Conservation (phyloP, 1,140 invertebrate species). For the Leptonema lineaticorne region DNA sequence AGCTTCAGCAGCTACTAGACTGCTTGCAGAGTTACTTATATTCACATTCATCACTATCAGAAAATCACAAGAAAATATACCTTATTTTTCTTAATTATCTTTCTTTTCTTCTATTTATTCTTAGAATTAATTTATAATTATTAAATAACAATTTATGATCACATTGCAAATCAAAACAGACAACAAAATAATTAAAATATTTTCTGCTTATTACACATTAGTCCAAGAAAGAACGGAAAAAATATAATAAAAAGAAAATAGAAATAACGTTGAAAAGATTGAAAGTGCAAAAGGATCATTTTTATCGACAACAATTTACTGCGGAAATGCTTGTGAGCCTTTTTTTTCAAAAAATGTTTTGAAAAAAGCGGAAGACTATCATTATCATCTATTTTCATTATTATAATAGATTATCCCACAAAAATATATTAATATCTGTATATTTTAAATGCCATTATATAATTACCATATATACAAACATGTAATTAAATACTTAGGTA, state of each 20-base stretch:
- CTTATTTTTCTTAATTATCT: background rate
- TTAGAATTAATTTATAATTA: constrained; percentile 10
- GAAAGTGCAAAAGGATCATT: background rate
- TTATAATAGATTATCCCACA: constrained; percentile 30
- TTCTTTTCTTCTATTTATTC: background rate
- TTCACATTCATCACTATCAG: background rate
- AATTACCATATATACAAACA: background rate
- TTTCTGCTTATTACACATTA: background rate
- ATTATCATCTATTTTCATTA: constrained; percentile 24
- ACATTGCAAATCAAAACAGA: constrained; percentile 21
- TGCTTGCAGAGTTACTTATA: background rate
- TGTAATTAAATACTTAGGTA: background rate
- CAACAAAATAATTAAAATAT: constrained; percentile 15
- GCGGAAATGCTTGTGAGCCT: too few relatives aligned
- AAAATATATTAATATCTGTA: constrained; percentile 34
- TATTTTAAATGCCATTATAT: too few relatives aligned
- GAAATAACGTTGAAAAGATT: background rate
- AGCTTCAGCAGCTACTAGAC: constrained; percentile 21
- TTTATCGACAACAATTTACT: background rate
- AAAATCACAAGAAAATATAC: constrained; percentile 2
- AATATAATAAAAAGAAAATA: background rate
- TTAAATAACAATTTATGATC: constrained; percentile 27
- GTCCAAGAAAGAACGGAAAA: background rate
- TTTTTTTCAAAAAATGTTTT: background rate
- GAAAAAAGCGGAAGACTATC: constrained; percentile 17